Percentiles rank a stretch among this genome's conserved stretches.
Conservation (phyloP, 2,113 vertebrate species). For the Sylvia atricapilla region DNA sequence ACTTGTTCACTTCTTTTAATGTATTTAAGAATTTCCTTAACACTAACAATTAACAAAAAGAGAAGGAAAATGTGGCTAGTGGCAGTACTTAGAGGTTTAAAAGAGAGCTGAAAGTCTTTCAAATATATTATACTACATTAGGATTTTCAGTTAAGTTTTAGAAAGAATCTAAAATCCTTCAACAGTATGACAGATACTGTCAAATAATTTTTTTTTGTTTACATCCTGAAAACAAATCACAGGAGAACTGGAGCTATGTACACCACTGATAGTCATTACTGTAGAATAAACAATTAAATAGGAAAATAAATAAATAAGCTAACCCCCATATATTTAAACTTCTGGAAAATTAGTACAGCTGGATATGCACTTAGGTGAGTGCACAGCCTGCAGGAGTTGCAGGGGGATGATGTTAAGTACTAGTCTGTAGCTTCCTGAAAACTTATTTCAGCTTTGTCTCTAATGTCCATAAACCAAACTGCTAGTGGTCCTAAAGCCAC, state of each 20-base stretch:
- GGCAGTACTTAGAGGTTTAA: not conserved
- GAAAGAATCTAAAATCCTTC: not conserved
- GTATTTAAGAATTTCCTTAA: not conserved
- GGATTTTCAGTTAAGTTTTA: not conserved
- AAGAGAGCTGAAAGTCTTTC: not conserved
- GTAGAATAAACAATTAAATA: not conserved
- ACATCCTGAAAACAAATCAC: not conserved
- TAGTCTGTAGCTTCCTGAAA: not conserved
- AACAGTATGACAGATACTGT: not conserved
- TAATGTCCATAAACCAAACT: not conserved
- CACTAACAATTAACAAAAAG: not conserved
- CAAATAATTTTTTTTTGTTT: not conserved
- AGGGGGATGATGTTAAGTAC: not conserved
- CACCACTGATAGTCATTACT: not conserved
- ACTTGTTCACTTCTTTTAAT: not conserved
- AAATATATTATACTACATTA: not conserved
- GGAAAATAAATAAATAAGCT: not conserved
- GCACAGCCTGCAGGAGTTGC: not conserved
- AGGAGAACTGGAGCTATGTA: not conserved
- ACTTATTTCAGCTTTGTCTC: not conserved
- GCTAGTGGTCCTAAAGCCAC: not conserved
- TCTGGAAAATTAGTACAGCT: not conserved
- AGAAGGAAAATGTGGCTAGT: not conserved
- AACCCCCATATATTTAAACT: not conserved
- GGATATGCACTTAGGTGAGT: not conserved